Evolutionary conservation across 2,113 vertebrate species (phyloP).

Genomic region (Callithrix jacchus): DNA sequence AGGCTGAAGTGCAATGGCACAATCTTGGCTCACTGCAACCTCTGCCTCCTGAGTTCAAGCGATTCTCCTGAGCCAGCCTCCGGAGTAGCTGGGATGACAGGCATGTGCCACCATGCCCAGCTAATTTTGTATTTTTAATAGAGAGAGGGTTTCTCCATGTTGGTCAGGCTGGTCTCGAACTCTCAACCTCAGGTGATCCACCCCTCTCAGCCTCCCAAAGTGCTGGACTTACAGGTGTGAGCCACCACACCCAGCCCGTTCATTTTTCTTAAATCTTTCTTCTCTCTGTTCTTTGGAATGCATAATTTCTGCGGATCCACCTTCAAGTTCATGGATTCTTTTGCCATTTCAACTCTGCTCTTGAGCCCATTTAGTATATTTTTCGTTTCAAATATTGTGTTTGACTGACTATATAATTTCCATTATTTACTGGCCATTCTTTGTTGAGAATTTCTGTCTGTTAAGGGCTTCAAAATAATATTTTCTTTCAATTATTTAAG

Average conservation of each 20-base stretch:
- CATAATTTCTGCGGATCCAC: not conserved
- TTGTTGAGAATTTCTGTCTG: not conserved
- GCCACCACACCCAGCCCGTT: not conserved
- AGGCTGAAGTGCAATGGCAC: too few relatives aligned
- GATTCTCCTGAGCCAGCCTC: too few relatives aligned
- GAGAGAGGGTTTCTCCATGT: too few relatives aligned
- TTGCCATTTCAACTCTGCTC: not conserved
- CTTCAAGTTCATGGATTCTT: not conserved
- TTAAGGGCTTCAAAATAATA: not conserved
- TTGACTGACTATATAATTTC: not conserved
- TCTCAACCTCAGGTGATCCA: too few relatives aligned
- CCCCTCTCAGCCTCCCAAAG: too few relatives aligned
- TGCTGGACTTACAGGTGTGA: too few relatives aligned
- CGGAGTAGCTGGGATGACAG: too few relatives aligned
- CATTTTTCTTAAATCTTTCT: not conserved
- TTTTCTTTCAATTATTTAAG: not conserved
- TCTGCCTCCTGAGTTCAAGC: too few relatives aligned
- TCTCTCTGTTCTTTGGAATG: not conserved
- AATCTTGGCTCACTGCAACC: too few relatives aligned
- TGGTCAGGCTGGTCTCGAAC: too few relatives aligned
- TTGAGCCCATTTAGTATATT: not conserved
- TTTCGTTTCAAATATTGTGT: not conserved
- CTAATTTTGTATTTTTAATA: too few relatives aligned
- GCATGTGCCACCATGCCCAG: too few relatives aligned
- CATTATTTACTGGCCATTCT: not conserved